Evolutionary conservation across 2,113 vertebrate species (phyloP), one percentile per base, ranked within the genome.

Genomic region (Paratilapia polleni): DNA sequence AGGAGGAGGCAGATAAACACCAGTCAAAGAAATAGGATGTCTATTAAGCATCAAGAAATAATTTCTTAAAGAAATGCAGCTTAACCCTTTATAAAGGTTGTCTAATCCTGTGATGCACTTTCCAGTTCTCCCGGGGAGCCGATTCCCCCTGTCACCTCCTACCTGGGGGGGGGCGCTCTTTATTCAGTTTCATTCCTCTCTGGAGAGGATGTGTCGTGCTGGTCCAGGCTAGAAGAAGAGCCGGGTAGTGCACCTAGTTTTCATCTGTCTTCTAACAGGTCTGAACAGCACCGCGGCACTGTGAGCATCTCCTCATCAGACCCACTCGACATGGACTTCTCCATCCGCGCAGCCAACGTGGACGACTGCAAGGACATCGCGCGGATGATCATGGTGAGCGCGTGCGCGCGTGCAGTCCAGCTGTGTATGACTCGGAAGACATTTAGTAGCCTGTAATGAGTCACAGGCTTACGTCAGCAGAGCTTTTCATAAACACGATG

Each of bases 281-380:
- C 41, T 41, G 49, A 66, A 15, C 80, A 66, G 36, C 28, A 2
- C 49, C 31, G 11, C n/a, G 2, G 14, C 14, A 24, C 61, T 41
- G 38, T 31, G 20, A 38, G 28, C 60, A 34, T 47, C 54, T 60
- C 38, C 68, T 38, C 73, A 4, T 15, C 47, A 2, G 34, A 47
- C 20, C 20, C 62, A 6, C 24, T 3, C 17, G 34, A 28, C 68
- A 96, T 96, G 96, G 95, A 96, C 7, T 96, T 90, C 86, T 82
- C 92, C 1, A 93, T 96, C 81, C 94, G 95, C 1, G 90, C 93
- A 0, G 93, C 95, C 8, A 94, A 86, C 52, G 84, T 95, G 82
- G 95, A 96, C 41, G 95, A 96, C 92, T 96, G 95, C 89, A 95
- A 95, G 91, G 95, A 96, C 84, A 93, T 96, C 66, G 81, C 89